Percentiles rank a stretch among this genome's conserved stretches.
Conservation (phyloP, 2,888 invertebrate species). For the Proisotoma minuta region DNA sequence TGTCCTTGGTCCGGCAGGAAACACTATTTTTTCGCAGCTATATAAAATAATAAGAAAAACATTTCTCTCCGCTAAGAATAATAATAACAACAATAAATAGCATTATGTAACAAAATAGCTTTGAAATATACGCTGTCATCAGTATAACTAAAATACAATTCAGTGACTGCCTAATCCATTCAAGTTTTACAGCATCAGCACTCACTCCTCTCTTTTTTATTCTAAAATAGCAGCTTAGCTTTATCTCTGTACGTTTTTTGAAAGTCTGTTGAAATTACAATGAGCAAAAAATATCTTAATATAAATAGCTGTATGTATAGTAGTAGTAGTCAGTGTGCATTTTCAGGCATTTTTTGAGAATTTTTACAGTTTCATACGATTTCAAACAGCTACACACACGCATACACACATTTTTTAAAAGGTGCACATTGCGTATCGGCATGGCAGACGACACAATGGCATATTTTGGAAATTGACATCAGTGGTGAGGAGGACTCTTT, state of each 20-base stretch:
- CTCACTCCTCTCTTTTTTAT: slow-evolving; percentile 19
- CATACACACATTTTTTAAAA: slow-evolving; percentile 1
- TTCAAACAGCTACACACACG: slow-evolving; percentile 17
- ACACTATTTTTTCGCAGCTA: slow-evolving; percentile 1
- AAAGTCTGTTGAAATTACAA: slow-evolving; percentile 38
- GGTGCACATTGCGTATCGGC: slow-evolving; percentile 30
- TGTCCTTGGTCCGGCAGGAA: slow-evolving; percentile 17
- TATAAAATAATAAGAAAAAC: slow-evolving; percentile 19
- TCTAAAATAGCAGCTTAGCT: slow-evolving; percentile 26
- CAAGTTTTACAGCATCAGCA: slow-evolving; percentile 25
- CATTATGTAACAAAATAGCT: slow-evolving; percentile 29
- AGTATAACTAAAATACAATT: slow-evolving; percentile 28
- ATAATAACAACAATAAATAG: slow-evolving; percentile 26
- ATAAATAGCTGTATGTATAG: slow-evolving; percentile 29
- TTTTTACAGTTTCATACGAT: slow-evolving; percentile 27
- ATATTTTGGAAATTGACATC: slow-evolving; percentile 26
- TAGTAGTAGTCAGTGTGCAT: slow-evolving; percentile 38
- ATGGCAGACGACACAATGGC: slow-evolving; percentile 28
- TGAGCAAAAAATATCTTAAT: slow-evolving; percentile 41
- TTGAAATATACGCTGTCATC: slow-evolving; percentile 18
- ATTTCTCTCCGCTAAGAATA: background rate
- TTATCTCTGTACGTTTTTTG: slow-evolving; percentile 6
- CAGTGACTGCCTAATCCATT: slow-evolving; percentile 23
- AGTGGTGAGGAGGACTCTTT: slow-evolving; percentile 15
- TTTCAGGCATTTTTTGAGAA: slow-evolving; percentile 26